phyloP scores from a whole-genome alignment of 2,113 vertebrate species.

The Columba livia region DNA sequence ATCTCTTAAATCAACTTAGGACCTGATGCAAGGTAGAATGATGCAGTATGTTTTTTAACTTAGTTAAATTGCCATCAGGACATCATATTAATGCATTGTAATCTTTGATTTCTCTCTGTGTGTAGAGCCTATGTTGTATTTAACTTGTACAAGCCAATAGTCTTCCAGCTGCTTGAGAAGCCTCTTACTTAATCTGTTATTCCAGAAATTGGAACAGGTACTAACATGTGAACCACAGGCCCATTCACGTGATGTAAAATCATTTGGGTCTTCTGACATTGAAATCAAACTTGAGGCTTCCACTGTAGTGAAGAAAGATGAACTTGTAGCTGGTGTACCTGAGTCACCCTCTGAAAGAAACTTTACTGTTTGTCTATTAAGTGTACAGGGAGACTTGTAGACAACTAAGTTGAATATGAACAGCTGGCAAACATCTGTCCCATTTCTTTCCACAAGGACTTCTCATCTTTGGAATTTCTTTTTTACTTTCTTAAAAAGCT shows the following conservation, averaged over 20 bases:
- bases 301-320: not conserved
- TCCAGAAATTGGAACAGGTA: not conserved
- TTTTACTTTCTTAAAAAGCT: not conserved
- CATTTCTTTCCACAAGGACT: not conserved
- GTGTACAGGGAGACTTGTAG: not conserved
- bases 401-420: not conserved
- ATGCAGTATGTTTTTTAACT: not conserved
- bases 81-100: not conserved
- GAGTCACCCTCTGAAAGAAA: not conserved
- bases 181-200: not conserved
- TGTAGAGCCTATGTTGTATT: not conserved
- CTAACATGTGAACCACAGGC: not conserved
- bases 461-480: not conserved
- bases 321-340: not conserved
- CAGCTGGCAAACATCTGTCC: not conserved
- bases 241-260: not conserved
- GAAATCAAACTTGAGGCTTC: not conserved
- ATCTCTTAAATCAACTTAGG: not conserved
- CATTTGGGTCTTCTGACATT: not conserved
- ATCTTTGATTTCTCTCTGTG: not conserved
- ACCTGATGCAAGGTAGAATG: not conserved
- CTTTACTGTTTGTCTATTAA: not conserved
- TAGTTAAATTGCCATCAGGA: not conserved
- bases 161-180: not conserved
- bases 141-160: not conserved